Evolutionary conservation across 1,140 invertebrate genomes (phyloP).

Genomic region (Nebria ingens): DNA sequence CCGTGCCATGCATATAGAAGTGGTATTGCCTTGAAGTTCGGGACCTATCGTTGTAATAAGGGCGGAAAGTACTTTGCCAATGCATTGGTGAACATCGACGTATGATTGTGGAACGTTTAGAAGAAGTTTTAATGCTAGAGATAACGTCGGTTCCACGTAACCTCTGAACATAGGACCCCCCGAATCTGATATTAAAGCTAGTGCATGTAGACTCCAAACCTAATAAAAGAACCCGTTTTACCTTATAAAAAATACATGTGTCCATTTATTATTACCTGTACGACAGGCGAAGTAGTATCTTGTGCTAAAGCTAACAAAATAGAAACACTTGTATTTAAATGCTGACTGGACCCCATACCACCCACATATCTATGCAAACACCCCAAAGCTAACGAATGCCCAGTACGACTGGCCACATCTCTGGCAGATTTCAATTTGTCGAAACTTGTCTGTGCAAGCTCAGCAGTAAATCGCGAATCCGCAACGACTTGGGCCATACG

Average conservation of each 20-base stretch:
- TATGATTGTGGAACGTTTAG: conserved; percentile 79
- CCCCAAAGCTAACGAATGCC: conserved; percentile 86
- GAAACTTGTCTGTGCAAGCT: conserved; percentile 84
- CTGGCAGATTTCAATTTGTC: conserved; percentile 78
- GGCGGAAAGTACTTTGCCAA: conserved; percentile 87
- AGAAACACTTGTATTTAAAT: conserved; percentile 86
- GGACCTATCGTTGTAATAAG: conserved; percentile 96
- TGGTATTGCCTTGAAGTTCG: conserved; percentile 84
- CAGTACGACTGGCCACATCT: conserved; percentile 81
- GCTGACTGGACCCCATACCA: conserved; percentile 83
- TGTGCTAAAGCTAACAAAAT: conserved; percentile 90
- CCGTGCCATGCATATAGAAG: conserved; percentile 56
- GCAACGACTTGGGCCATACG: conserved; percentile 79
- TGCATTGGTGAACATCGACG: conserved; percentile 89
- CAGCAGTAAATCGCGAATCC: conserved; percentile 78
- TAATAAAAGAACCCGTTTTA: too few species aligned
- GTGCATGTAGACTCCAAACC: conserved; percentile 93
- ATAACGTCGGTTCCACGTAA: conserved; percentile 91
- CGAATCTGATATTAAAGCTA: conserved; percentile 92
- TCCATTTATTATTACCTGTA: conserved; percentile 56
- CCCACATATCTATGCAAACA: conserved; percentile 85
- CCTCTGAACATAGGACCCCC: conserved; percentile 96
- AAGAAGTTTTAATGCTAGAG: conserved; percentile 78
- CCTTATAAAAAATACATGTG: conserved; percentile 16
- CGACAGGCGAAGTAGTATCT: conserved; percentile 78